These are phyloP conservation scores for Macaria notata DNA, from an alignment of 2,888 invertebrate species.

Conservation along the genomic window DNA sequence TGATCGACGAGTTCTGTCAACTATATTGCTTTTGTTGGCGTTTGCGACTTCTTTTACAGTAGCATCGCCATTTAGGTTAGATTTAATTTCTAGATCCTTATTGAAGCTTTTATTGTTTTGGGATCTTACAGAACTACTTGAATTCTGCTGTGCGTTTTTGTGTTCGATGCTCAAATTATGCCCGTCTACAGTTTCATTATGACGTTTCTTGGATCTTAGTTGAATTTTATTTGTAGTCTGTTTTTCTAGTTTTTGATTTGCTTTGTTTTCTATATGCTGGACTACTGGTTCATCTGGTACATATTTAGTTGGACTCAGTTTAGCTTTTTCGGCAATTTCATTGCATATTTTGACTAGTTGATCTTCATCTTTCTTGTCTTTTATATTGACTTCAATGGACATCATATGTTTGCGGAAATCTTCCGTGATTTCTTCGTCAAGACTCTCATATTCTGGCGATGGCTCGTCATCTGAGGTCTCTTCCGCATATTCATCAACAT, in stretches of 20 bases:
- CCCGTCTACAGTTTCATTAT: too few relatives aligned
- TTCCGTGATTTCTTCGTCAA: conserved; percentile 33
- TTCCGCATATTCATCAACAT: conserved; percentile 17
- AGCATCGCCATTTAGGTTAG: conserved; percentile 8
- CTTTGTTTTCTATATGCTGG: background rate
- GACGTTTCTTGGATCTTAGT: background rate
- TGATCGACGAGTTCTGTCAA: conserved; percentile 11
- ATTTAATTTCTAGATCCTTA: background rate
- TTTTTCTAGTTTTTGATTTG: background rate
- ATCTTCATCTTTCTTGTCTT: conserved; percentile 32
- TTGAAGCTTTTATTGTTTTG: too few relatives aligned
- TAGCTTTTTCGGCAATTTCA: conserved; percentile 26
- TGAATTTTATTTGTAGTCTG: background rate
- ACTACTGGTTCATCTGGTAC: background rate
- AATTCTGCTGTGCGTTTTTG: too few relatives aligned
- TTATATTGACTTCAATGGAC: conserved; percentile 31
- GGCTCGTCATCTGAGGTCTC: conserved; percentile 36
- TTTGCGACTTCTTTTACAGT: conserved; percentile 1
- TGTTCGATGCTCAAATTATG: too few relatives aligned
- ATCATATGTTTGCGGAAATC: conserved; percentile 35
- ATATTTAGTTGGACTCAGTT: conserved; percentile 22
- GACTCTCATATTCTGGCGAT: conserved; percentile 35
- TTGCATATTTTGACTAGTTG: conserved; percentile 33
- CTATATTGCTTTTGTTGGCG: conserved; percentile 1
- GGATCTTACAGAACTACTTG: too few relatives aligned